phyloP scores from a whole-genome alignment of 1,140 invertebrate genomes.

The Saccostrea echinata region DNA sequence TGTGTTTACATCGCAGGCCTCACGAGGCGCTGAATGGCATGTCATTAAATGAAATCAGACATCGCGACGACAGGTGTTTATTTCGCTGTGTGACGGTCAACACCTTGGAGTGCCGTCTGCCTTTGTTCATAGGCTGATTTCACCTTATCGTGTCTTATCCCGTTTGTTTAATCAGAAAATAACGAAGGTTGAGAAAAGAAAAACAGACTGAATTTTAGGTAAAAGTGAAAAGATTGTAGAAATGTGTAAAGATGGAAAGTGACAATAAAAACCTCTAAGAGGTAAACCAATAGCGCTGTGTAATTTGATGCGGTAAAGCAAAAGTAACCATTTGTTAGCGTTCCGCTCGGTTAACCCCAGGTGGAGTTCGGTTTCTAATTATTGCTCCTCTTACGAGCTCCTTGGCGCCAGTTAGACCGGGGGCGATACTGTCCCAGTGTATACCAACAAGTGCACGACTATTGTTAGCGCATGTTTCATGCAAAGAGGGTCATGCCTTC shows the following conservation, averaged over 20 bases:
- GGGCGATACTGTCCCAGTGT: slow-evolving; percentile 49
- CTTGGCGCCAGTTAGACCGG: slow-evolving; percentile 58
- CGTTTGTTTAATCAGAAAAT: slow-evolving; percentile 47
- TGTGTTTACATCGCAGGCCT: slow-evolving; percentile 55
- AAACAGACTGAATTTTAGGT: slow-evolving; percentile 7
- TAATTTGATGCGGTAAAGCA: slow-evolving; percentile 49
- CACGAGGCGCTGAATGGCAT: slow-evolving; percentile 51
- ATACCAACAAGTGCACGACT: slow-evolving; percentile 50
- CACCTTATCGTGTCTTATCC: slow-evolving; percentile 43
- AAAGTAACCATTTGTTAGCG: slow-evolving; percentile 56
- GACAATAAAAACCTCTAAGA: slow-evolving; percentile 51
- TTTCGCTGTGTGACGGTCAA: slow-evolving; percentile 53
- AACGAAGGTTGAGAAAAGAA: slow-evolving; percentile 36
- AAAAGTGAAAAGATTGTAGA: slow-evolving; percentile 22
- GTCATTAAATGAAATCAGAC: slow-evolving; percentile 61
- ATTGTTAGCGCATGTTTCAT: slow-evolving; percentile 58
- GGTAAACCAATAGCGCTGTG: slow-evolving; percentile 45
- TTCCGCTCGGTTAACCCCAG: slow-evolving; percentile 55
- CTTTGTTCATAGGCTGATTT: slow-evolving; percentile 28
- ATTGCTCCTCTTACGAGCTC: slow-evolving; percentile 55
- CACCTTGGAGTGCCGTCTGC: slow-evolving; percentile 49
- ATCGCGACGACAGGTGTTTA: slow-evolving; percentile 62
- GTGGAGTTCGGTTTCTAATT: slow-evolving; percentile 59
- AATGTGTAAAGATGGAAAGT: slow-evolving; percentile 45
- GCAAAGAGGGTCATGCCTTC: slow-evolving; percentile 55